Evolutionary conservation across 2,797 vertebrate species (phyloP), one percentile per base, ranked within the genome.

Genomic region (Lutjanus argentimaculatus): DNA sequence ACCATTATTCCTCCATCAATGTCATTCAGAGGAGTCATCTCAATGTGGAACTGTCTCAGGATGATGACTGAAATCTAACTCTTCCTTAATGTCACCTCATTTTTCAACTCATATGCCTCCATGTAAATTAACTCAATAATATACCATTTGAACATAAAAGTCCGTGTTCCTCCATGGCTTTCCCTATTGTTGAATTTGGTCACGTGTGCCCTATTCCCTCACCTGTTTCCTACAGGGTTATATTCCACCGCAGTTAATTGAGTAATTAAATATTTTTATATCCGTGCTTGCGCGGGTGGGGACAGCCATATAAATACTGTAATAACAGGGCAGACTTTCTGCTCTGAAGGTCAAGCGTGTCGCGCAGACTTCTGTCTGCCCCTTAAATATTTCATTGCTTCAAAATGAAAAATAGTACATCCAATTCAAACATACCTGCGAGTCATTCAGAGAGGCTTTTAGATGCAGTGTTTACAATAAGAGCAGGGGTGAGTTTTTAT

Each of bases 191-290:
- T 68, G 25, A 91, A 81, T 83, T 86, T 6, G 56, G 9, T 91
- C 85, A 90, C 76, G 77, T 83, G 75, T 58, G 67, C 46, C 83
- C 79, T 74, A 62, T 85, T 80, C 85, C 70, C 77, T 89, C 91
- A 93, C 92, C 89, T 91, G 72, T 87, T 89, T 86, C 82, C 79
- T 80, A 74, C 88, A 87, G 90, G 90, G 89, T 94, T 89, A 93
- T 86, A 95, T 94, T 94, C 85, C 90, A 86, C 93, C 88, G 82
- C 91, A 86, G 84, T 95, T 96, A 96, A 95, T 94, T 94, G 93
- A 95, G 89, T 96, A 95, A 95, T 94, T 93, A 91, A 92, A 94
- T 93, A 94, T 94, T 87, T 96, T 95, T 94, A 95, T 94, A 95
- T 87, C 82, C 86, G 70, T 85, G 90, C 93, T 82, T 83, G 84